phyloP scores from a whole-genome alignment of 2,113 vertebrate genomes.

The Chinchilla lanigera region DNA sequence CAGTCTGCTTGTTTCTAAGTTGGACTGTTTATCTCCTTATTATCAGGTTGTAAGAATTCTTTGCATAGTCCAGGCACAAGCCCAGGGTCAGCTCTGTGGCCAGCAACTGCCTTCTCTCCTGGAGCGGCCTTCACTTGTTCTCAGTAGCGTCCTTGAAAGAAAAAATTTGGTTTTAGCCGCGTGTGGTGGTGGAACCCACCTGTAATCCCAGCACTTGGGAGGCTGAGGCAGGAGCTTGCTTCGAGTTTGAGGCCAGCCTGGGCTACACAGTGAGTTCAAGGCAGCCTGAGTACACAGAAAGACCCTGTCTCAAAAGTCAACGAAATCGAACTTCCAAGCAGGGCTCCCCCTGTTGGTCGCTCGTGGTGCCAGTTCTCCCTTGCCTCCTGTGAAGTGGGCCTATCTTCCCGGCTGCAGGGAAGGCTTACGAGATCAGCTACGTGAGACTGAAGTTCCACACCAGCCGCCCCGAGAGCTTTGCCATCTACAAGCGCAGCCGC shows the following conservation, averaged over 20 bases:
- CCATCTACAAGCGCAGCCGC: conserved; percentile 92
- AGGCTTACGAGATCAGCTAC: conserved; percentile 97
- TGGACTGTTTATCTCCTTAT: background rate
- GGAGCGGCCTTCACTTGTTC: background rate
- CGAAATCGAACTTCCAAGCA: background rate
- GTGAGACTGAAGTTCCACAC: conserved; percentile 96
- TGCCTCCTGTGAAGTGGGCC: background rate
- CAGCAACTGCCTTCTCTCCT: background rate
- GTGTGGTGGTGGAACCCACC: background rate
- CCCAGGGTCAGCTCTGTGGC: background rate
- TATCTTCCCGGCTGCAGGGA: conserved; percentile 86
- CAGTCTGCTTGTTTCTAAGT: background rate
- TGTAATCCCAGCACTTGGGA: background rate
- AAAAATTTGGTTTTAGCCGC: background rate
- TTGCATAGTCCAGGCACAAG: background rate
- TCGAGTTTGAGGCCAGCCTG: background rate
- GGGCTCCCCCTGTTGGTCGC: background rate
- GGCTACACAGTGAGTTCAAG: background rate
- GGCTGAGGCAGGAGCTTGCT: background rate
- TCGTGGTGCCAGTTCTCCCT: background rate
- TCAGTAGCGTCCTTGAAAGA: background rate
- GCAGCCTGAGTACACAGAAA: background rate
- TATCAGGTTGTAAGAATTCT: background rate
- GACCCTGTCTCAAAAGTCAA: background rate
- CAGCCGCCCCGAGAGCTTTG: conserved; percentile 96